Evolutionary conservation across 2,113 vertebrate genomes (phyloP).

Genomic region (Rhabdornis inornatus): DNA sequence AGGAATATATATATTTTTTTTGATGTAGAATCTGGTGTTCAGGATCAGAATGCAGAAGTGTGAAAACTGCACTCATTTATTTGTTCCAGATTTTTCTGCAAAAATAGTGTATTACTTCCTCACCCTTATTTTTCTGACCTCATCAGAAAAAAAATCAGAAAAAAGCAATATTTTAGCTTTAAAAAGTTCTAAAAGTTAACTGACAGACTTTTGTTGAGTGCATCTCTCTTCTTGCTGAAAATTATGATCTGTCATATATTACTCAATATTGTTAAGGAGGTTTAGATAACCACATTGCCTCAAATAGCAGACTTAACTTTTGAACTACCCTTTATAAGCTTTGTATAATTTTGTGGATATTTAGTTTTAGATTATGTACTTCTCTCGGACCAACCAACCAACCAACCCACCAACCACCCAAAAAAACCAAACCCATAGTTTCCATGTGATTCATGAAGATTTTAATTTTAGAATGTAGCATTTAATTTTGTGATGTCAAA

Average conservation of each 20-base stretch:
- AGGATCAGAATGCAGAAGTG: background rate
- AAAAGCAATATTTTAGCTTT: background rate
- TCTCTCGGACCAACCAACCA: background rate
- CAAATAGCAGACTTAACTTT: background rate
- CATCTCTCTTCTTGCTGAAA: background rate
- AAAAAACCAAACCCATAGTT: rapidly evolving
- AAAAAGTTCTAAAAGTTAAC: background rate
- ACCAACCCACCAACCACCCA: background rate
- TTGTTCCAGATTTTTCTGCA: background rate
- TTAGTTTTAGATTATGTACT: background rate
- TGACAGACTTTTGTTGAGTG: background rate
- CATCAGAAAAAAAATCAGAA: background rate
- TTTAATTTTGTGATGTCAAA: background rate
- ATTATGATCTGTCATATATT: background rate
- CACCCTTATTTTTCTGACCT: background rate
- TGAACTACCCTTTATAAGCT: background rate
- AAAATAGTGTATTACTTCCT: background rate
- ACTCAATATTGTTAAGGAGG: background rate
- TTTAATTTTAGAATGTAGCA: background rate
- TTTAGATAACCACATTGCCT: background rate
- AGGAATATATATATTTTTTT: background rate
- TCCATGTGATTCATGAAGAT: background rate
- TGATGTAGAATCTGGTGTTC: background rate
- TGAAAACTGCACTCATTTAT: background rate
- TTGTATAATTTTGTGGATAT: background rate